Base-by-base conservation (phyloP, 2,888 invertebrate genomes). In the Molorchus minor region DNA sequence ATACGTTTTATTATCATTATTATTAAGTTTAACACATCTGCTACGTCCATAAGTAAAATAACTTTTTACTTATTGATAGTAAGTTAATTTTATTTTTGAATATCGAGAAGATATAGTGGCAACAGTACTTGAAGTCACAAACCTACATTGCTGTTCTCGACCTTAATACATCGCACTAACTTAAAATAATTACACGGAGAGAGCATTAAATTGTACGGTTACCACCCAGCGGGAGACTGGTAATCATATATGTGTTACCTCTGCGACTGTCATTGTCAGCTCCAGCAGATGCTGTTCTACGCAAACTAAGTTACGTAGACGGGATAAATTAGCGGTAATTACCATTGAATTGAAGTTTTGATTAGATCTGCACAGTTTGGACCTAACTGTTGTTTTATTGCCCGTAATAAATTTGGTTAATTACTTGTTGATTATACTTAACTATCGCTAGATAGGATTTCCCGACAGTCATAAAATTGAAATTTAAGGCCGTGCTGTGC, bases 291-390 rank as follows among this genome's bases (percentile, higher is more conserved):
- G 71, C 68, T 46, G 54, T 56, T 46, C 29, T 47, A 19, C 36
- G 51, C 49, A 51, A 60, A 60, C 56, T 60, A 46, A 51, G 40
- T 55, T 52, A 41, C 45, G 44, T 40, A 36, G 40, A 62, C 65
- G 60, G 69, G 69, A 72, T 74, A 73, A 75, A 75, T 76, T 76
- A 77, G 69, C 70, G 58, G 71, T 74, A 76, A 76, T 76, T 75
- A 75, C 70, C 72, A 74, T 74, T 67, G 71, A 73, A 77, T 76
- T 73, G 72, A 73, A 76, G 74, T 75, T 75, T 73, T 71, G 75
- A 77, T 76, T 74, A 74, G 74, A 76, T 73, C 66, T 64, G 70
- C 68, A 65, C 69, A 65, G 68, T 71, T 67, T 66, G 68, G 66
- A 68, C 70, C 65, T 72, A 74, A 74, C 70, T 71, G 70, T 70